Conservation (phyloP, 2,888 invertebrate species). For the Diarsia mendica region DNA sequence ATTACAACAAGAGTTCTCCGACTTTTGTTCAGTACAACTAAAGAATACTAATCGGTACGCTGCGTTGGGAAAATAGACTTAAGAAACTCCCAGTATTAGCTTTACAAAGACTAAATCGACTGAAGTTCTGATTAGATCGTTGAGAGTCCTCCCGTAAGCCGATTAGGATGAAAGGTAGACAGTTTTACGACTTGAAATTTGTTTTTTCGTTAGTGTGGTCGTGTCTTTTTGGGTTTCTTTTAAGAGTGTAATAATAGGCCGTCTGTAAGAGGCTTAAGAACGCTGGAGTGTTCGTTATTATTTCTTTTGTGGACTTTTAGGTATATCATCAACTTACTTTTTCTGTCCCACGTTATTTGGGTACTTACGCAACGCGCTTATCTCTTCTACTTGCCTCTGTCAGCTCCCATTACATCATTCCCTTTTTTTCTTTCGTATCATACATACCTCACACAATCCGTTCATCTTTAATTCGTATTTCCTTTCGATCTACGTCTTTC, state of each 20-base stretch:
- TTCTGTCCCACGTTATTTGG: not conserved
- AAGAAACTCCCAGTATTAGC: slow-evolving; percentile 45
- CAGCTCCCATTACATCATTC: not conserved
- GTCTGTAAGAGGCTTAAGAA: slow-evolving; percentile 7
- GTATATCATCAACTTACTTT: not conserved
- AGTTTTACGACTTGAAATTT: slow-evolving; percentile 31
- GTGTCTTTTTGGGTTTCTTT: slow-evolving; percentile 1
- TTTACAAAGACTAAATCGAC: slow-evolving; percentile 37
- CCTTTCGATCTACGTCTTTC: not conserved
- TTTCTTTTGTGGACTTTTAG: not conserved
- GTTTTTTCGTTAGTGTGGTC: slow-evolving; percentile 23
- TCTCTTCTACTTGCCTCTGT: not conserved
- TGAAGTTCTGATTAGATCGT: slow-evolving; percentile 56
- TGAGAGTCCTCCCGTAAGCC: slow-evolving; percentile 43
- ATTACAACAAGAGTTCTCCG: slow-evolving; percentile 19
- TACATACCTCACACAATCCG: not conserved
- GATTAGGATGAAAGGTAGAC: slow-evolving; percentile 47
- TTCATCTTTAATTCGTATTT: not conserved
- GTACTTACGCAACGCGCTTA: not conserved
- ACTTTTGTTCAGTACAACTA: slow-evolving; percentile 32
- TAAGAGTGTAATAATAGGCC: not conserved
- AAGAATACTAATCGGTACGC: slow-evolving; percentile 57
- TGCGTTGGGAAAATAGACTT: slow-evolving; percentile 37
- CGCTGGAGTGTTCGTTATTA: not conserved
- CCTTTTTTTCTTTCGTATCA: not conserved